These are phyloP conservation scores for Neria commutata DNA, from an alignment of 2,888 invertebrate species.

Conservation along the genomic window DNA sequence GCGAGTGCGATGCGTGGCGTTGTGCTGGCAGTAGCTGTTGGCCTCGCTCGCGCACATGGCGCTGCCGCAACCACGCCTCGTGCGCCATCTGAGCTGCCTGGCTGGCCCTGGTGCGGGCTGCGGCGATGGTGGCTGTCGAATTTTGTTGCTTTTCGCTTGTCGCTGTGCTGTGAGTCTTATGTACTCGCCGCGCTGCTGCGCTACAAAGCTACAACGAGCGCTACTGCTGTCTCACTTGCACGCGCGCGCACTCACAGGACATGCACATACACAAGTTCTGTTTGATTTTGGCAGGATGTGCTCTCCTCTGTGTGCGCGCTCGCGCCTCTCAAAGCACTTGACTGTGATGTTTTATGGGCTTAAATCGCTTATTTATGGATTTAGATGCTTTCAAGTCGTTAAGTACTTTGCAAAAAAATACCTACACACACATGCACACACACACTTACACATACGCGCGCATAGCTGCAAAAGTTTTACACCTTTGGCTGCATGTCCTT, in stretches of 20 bases:
- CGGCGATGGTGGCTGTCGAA: background rate
- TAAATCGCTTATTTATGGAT: conserved; percentile 30
- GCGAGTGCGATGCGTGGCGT: no score
- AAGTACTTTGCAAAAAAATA: conserved; percentile 23
- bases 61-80: conserved; percentile 21
- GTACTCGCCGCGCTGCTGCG: background rate
- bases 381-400: conserved; percentile 26
- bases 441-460: background rate
- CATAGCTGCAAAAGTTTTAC: conserved; percentile 7
- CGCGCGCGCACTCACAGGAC: background rate
- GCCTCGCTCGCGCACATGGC: conserved; percentile 23
- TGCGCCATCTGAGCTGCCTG: background rate
- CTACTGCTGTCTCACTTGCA: conserved; percentile 12
- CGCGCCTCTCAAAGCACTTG: background rate
- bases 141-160: no score
- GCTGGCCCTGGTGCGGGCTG: background rate
- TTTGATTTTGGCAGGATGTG: conserved; percentile 1
- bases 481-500: conserved; percentile 21
- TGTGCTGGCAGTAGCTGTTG: conserved; percentile 2
- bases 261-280: background rate
- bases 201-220: conserved; percentile 21
- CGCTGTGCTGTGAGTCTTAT: no score
- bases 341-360: conserved; percentile 22
- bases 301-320: background rate
- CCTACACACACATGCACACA: conserved; percentile 9